Conservation (phyloP, 2,888 invertebrate genomes). For the Tinea trinotella region DNA sequence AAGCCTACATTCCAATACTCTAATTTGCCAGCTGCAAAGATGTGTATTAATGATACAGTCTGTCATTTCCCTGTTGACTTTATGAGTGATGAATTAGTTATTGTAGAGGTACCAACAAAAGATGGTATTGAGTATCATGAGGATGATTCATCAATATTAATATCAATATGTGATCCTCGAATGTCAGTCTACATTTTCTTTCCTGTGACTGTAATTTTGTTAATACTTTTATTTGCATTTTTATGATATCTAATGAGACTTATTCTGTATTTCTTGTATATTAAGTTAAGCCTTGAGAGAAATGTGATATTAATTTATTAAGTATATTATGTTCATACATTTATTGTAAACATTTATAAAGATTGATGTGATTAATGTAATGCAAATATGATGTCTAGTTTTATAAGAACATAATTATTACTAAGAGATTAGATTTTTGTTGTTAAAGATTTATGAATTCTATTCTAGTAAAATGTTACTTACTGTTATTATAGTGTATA, state of each 20-base stretch:
- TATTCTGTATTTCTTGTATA: conserved; percentile 42
- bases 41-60: conserved; percentile 82
- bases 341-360: not conserved
- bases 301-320: conserved; percentile 67
- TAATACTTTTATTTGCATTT: conserved; percentile 86
- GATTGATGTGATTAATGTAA: not conserved
- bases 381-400: too few relatives aligned
- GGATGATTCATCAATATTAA: conserved; percentile 79
- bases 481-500: too few relatives aligned
- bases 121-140: conserved; percentile 85
- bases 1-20: conserved; percentile 87
- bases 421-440: too few relatives aligned
- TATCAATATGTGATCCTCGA: conserved; percentile 85
- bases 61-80: conserved; percentile 82
- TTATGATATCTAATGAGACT: conserved; percentile 72
- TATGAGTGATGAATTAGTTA: conserved; percentile 83
- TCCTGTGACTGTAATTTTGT: conserved; percentile 81
- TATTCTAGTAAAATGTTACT: too few relatives aligned
- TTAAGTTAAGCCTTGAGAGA: conserved; percentile 58
- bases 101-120: conserved; percentile 86
- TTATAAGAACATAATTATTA: too few relatives aligned
- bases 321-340: conserved; percentile 18
- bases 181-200: conserved; percentile 85
- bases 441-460: too few relatives aligned
- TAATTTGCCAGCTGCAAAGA: conserved; percentile 75